Evolutionary conservation across 1,140 invertebrate genomes (phyloP), one percentile per base, ranked within the genome.

Genomic region (Drosophila varians): DNA sequence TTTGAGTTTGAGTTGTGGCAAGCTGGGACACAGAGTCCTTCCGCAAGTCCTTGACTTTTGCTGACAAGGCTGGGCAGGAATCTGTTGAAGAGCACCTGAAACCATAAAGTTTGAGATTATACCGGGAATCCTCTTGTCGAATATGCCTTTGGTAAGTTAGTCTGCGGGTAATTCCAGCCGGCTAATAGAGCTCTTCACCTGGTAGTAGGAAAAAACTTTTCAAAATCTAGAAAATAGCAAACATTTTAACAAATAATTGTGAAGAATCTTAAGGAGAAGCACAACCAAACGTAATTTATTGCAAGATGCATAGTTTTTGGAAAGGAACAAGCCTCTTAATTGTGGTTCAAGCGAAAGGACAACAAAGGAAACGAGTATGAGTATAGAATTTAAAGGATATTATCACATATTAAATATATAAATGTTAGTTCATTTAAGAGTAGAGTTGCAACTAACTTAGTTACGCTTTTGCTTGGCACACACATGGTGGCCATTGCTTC

Each of bases 401-500:
- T 47, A 26, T 26, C 60, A 40, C 56, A 3, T 48, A 61, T 26
- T n/a, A 61, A 64, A 36, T 58, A 61, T 58, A 61, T 64, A 64
- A 61, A 61, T 64, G 60, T 64, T 64, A 61, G 42, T 18, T 16
- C 7, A 43, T 26, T 11, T 47, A 64, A 14, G 42, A 16, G 60
- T 18, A 23, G 11, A 61, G 23, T 25, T 16, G 14, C 14, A 38
- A 38, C 8, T 38, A n/a, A 19, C 23, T 58, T 46, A 21, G 14
- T 31, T 47, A 12, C 34, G 65, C 62, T 84, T 84, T 84, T 73
- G 80, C 80, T 86, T 75, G 79, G 58, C 80, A 86, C 80, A 47
- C 55, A 54, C 52, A 79, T 25, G 47, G 36, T 18, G 42, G 34
- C 45, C 40, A 43, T 45, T 23, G 36, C 61, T 51, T 46, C n/a